These are phyloP conservation scores for Prunella fulvescens DNA, from an alignment of 2,113 vertebrate genomes.

Conservation along the genomic window DNA sequence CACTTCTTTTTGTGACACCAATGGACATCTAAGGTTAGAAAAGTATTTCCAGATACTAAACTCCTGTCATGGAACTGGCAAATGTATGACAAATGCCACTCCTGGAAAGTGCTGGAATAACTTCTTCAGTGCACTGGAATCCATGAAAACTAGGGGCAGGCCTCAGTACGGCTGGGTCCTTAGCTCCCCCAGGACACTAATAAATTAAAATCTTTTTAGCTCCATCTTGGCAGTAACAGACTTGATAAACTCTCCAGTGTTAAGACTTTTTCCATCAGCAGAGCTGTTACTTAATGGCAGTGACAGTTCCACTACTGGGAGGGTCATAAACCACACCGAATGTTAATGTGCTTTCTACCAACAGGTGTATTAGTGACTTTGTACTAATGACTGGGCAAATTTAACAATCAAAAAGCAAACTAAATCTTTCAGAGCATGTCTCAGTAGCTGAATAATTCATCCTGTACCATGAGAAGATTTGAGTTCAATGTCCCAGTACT, in stretches of 20 bases:
- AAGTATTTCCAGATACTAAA: neutral
- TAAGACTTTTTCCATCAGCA: neutral
- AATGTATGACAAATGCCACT: neutral
- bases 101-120: neutral
- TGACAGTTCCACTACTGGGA: neutral
- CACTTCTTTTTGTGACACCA: neutral
- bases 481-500: neutral
- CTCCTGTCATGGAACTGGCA: neutral
- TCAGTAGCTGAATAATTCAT: neutral
- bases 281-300: neutral
- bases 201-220: neutral
- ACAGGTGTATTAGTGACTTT: neutral
- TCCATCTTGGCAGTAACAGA: neutral
- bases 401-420: neutral
- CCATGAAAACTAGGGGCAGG: neutral
- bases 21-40: neutral
- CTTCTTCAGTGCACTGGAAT: neutral
- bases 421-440: neutral
- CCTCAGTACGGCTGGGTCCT: neutral
- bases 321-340: neutral
- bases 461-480: neutral
- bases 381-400: neutral
- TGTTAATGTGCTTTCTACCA: neutral
- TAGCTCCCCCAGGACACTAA: neutral
- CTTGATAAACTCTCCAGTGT: neutral